Evolutionary conservation across 2,113 vertebrate species (phyloP), one percentile per base, ranked within the genome.

Genomic region (Pavo muticus): DNA sequence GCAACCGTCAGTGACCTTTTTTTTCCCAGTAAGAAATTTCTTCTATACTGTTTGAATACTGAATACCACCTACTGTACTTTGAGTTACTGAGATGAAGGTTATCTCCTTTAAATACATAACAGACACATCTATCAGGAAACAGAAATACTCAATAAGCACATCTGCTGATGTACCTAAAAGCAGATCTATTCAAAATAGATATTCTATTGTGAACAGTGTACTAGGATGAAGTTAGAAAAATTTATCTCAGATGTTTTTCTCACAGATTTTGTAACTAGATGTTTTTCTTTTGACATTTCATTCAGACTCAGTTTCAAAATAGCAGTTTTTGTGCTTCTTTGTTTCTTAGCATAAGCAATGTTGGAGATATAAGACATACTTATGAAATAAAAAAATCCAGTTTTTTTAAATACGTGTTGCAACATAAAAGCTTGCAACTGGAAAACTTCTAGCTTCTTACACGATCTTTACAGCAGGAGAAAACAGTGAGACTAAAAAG

Each of bases 281-380:
- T 79, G 68, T 87, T 76, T 94, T 87, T 78, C 73, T 78, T 91
- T 59, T 50, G 84, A 91, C 59, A 80, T 85, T 95, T 90, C 59
- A 63, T 45, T 76, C 68, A 91, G 83, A 80, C 10, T 80, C 15
- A 15, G 57, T 85, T 90, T 92, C 82, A 71, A 83, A 96, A 64
- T 42, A 77, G 16, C 39, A 86, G 20, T 17, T 88, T 90, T 93
- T 77, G 75, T 78, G 35, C 57, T 88, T 83, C 29, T 91, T 88
- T 71, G 19, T 7, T 14, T 88, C 45, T 40, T 81, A 72, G 74
- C 44, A 74, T 8, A 91, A 68, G 27, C 15, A 89, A 82, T 69
- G 54, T 47, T 59, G 13, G 40, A 84, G 63, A 61, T 3, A 70
- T 2, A 85, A 90, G 18, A 25, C 4, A 15, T 21, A 35, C 3